phyloP scores from a whole-genome alignment of 2,888 invertebrate species.

The Tetanocera ferruginea region DNA sequence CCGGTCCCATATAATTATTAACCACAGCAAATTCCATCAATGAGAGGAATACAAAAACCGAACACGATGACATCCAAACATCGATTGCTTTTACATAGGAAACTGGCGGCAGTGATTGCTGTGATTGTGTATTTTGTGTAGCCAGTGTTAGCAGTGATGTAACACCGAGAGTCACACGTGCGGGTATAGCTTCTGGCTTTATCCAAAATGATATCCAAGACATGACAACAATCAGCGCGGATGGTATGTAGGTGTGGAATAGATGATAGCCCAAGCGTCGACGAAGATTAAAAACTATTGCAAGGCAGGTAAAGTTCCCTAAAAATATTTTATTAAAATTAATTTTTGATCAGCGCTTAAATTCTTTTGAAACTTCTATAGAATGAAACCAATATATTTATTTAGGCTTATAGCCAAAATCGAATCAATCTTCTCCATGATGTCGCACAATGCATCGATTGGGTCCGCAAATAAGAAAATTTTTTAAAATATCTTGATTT shows the following conservation, averaged over 20 bases:
- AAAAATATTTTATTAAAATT: slow-evolving; percentile 29
- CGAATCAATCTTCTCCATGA: too few species aligned
- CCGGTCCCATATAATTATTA: slow-evolving; percentile 87
- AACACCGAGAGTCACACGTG: slow-evolving; percentile 88
- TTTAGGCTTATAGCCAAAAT: too few species aligned
- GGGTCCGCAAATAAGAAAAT: too few species aligned
- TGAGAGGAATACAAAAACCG: slow-evolving; percentile 91
- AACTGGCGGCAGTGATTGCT: slow-evolving; percentile 89
- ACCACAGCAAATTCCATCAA: slow-evolving; percentile 92
- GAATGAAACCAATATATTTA: too few species aligned
- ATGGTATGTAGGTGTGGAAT: slow-evolving; percentile 93
- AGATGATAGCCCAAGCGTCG: slow-evolving; percentile 89
- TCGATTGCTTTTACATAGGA: slow-evolving; percentile 95
- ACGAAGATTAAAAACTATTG: slow-evolving; percentile 87
- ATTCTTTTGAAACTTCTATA: not conserved
- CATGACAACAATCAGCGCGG: slow-evolving; percentile 93
- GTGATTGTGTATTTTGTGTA: slow-evolving; percentile 93
- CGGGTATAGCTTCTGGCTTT: slow-evolving; percentile 92
- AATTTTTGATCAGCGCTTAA: not conserved
- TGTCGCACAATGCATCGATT: too few species aligned
- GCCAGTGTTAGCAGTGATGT: slow-evolving; percentile 89
- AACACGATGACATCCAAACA: slow-evolving; percentile 93
- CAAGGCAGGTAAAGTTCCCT: slow-evolving; percentile 94
- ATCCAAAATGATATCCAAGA: slow-evolving; percentile 98
- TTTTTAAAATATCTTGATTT: too few species aligned